These are phyloP conservation scores for Tromatobia lineatoria DNA, from an alignment of 2,888 invertebrate genomes.

Conservation along the genomic window DNA sequence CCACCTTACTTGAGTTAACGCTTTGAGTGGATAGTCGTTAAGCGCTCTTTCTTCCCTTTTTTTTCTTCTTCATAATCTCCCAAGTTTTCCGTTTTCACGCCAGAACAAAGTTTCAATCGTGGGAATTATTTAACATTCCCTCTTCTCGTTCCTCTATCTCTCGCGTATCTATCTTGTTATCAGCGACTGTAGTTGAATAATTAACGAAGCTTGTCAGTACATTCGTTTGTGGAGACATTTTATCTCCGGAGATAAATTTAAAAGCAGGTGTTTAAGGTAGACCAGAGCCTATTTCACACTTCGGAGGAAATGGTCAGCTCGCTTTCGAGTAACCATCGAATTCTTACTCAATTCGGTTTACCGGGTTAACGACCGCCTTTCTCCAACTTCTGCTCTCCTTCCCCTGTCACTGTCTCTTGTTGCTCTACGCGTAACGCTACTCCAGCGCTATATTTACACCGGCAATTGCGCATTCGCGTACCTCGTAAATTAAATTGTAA, in stretches of 20 bases:
- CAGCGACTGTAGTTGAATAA: constrained; percentile 24
- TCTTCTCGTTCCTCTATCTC: neutral
- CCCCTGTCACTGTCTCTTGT: neutral
- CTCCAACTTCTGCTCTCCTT: constrained; percentile 32
- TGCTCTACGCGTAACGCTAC: constrained; percentile 28
- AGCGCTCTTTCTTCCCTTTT: constrained; percentile 47
- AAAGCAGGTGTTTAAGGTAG: constrained; percentile 8
- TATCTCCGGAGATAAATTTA: constrained; percentile 25
- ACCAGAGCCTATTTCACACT: neutral
- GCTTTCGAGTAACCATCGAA: neutral
- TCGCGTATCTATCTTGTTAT: constrained; percentile 23
- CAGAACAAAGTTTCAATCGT: constrained; percentile 66
- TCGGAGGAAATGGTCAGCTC: neutral
- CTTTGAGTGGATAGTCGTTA: constrained; percentile 69
- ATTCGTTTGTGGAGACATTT: neutral
- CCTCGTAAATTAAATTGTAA: constrained; percentile 82
- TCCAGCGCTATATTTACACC: constrained; percentile 61
- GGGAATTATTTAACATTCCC: constrained; percentile 55
- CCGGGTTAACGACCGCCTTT: constrained; percentile 56
- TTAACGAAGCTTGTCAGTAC: constrained; percentile 17
- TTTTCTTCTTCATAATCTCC: constrained; percentile 56
- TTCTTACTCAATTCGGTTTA: constrained; percentile 25
- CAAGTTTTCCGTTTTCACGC: constrained; percentile 66
- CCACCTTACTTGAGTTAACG: constrained; percentile 66
- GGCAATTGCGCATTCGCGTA: constrained; percentile 75